Conservation (phyloP, 1,140 invertebrate species). For the Cydia strobilella region DNA sequence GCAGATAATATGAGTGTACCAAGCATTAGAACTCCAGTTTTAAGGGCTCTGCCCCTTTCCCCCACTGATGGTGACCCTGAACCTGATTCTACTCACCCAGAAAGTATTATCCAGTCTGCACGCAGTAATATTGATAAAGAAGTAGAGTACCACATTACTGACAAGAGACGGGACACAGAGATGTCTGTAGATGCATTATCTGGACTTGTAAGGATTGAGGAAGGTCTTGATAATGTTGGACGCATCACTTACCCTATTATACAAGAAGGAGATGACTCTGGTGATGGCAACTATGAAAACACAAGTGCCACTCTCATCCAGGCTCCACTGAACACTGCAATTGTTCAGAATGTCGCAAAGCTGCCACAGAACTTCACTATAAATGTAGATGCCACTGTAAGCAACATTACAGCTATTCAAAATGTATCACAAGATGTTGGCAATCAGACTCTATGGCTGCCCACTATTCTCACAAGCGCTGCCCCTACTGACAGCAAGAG, state of each 20-base stretch:
- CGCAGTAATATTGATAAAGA: conserved; percentile 69
- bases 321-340: conserved; percentile 68
- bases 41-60: conserved; percentile 65
- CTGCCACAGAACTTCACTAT: conserved; percentile 75
- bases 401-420: conserved; percentile 74
- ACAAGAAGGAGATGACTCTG: conserved; percentile 67
- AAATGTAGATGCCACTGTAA: conserved; percentile 71
- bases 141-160: conserved; percentile 68
- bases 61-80: conserved; percentile 67
- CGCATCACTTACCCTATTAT: conserved; percentile 68
- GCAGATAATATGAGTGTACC: conserved; percentile 73
- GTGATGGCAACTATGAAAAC: conserved; percentile 66
- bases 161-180: conserved; percentile 66
- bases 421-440: conserved; percentile 76
- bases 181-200: conserved; percentile 69
- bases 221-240: conserved; percentile 63
- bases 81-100: conserved; percentile 75
- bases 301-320: conserved; percentile 71
- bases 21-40: conserved; percentile 68
- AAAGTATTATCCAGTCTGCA: conserved; percentile 71
- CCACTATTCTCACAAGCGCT: conserved; percentile 69
- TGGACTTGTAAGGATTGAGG: conserved; percentile 69
- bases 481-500: conserved; percentile 57
- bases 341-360: conserved; percentile 76
- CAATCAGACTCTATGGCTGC: conserved; percentile 72